Evolutionary conservation across 2,797 vertebrate genomes (phyloP), one percentile per base, ranked within the genome.

Genomic region (Channallabes apus): DNA sequence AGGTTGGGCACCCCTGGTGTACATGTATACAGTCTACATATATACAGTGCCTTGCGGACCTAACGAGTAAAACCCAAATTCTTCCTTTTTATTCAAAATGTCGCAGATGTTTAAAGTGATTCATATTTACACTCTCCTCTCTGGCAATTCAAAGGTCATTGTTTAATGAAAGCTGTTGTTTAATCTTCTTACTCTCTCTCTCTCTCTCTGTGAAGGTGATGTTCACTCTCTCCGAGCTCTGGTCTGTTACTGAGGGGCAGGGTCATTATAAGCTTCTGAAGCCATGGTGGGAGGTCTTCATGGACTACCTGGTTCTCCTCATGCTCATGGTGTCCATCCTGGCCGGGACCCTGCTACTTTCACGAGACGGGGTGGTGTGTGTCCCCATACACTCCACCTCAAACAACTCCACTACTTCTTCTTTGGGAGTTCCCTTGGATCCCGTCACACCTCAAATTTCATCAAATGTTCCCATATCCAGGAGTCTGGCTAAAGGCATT

Each of bases 261-360:
- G 91, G 90, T 86, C 89, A 93, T 20, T 94, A 91, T 87, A 95
- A 95, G 83, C 90, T 95, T 56, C 59, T 96, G 83, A 96, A 96
- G 90, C 96, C 96, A 35, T 96, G 96, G 96, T 96, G 96, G 96
- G 96, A 97, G 86, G 95, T 96, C 80, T 94, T 96, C 86, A 96
- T 96, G 94, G 96, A 96, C 89, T 95, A 96, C 83, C 90, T 96
- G 88, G 93, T 96, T 86, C 90, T 96, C 61, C 90, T 95, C 73
- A 96, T 97, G 96, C 89, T 96, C 54, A 92, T 96, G 94, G 89
- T 93, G 2, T 96, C 95, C 0, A 91, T 96, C 82, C 91, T 97
- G 61, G 94, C 95, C 0, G 95, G 95, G 29, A 96, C 96, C 0
- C 93, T 95, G 84, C 92, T 96, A 87, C 93, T 97, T 64, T 96